These are phyloP conservation scores for Cyanoramphus novaezelandiae DNA, from an alignment of 2,113 vertebrate species.

Conservation along the genomic window DNA sequence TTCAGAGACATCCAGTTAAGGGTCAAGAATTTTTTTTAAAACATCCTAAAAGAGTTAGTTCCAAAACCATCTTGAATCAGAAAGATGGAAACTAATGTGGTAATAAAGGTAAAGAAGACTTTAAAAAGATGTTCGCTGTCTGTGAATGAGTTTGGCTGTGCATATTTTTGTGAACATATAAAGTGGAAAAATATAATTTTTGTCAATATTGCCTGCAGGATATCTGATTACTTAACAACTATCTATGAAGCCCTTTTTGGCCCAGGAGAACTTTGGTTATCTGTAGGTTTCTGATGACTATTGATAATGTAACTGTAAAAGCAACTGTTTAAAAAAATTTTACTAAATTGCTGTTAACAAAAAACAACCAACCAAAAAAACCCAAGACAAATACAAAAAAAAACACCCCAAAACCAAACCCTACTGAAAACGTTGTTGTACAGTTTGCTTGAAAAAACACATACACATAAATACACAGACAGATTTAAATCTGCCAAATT, in stretches of 20 bases:
- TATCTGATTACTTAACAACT: background rate
- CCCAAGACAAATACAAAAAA: rapidly evolving
- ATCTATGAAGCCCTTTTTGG: background rate
- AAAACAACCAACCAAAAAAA: background rate
- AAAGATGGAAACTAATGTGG: background rate
- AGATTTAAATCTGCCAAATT: background rate
- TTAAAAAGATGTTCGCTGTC: background rate
- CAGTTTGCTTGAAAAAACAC: background rate
- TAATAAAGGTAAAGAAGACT: background rate
- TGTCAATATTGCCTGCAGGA: background rate
- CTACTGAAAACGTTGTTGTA: background rate
- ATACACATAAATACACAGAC: background rate
- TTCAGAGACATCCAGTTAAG: background rate
- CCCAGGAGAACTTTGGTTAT: background rate
- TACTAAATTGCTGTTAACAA: background rate
- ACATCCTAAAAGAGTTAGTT: background rate
- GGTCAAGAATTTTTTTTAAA: background rate
- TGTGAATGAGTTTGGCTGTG: background rate
- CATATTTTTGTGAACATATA: background rate
- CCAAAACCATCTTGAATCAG: conserved; percentile 20
- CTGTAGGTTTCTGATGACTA: background rate
- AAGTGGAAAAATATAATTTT: background rate
- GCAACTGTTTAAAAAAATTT: background rate
- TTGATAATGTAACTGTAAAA: background rate
- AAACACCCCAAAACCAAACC: too few relatives aligned